phyloP scores from a whole-genome alignment of 2,888 invertebrate genomes.

The Anticlea derivata region DNA sequence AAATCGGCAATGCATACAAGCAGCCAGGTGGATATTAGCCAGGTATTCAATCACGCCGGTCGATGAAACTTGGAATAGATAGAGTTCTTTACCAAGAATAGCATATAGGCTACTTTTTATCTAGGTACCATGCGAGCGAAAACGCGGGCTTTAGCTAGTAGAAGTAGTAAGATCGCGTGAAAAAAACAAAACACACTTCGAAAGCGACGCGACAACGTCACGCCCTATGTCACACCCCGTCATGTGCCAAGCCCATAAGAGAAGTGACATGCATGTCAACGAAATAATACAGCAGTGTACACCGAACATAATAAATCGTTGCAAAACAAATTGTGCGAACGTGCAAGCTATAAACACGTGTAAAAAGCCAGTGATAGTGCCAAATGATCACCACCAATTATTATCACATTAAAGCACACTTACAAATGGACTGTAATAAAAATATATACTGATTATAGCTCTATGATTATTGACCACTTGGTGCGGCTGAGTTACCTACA shows the following conservation, averaged over 20 bases:
- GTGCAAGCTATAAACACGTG: conserved; percentile 31
- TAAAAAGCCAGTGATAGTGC: conserved; percentile 18
- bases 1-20: no score
- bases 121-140: no score
- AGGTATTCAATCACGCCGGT: no score
- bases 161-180: background rate
- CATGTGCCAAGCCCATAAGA: background rate
- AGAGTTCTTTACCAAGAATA: no score
- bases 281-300: background rate
- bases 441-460: background rate
- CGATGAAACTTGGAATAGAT: no score
- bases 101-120: no score
- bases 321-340: conserved; percentile 19
- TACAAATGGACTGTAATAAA: conserved; percentile 30
- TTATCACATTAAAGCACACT: conserved; percentile 19
- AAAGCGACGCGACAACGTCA: background rate
- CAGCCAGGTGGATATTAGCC: no score
- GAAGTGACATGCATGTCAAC: background rate
- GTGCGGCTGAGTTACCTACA: no score
- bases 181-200: background rate
- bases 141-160: no score
- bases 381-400: conserved; percentile 20
- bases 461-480: no score
- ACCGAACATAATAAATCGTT: conserved; percentile 2
- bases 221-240: no score